Percentiles rank a stretch among this genome's conserved stretches.
Conservation (phyloP, 2,888 invertebrate genomes). For the Fragum whitleyi region DNA sequence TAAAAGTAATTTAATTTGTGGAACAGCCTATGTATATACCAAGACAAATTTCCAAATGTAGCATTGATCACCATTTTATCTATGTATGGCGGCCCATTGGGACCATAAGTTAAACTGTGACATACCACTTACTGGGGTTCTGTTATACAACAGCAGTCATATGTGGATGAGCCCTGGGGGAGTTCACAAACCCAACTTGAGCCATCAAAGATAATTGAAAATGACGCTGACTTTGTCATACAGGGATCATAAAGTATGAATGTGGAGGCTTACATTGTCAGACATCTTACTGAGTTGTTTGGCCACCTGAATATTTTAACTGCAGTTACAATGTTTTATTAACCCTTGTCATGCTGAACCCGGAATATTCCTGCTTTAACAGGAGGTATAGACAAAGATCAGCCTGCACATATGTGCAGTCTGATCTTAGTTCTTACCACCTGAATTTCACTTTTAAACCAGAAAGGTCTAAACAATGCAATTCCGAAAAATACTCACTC, state of each 20-base stretch:
- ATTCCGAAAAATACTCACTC: too few species aligned
- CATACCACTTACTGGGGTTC: conserved; percentile 23
- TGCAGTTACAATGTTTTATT: too few species aligned
- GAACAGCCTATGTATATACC: not conserved
- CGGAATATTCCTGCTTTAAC: too few species aligned
- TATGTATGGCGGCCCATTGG: conserved; percentile 4
- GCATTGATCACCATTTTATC: not conserved
- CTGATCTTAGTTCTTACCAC: too few species aligned
- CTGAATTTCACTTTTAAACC: too few species aligned
- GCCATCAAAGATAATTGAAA: conserved; percentile 36
- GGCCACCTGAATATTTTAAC: not conserved
- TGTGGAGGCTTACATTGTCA: conserved; percentile 15
- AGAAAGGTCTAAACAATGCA: too few species aligned
- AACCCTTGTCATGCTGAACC: too few species aligned
- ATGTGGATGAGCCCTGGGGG: conserved; percentile 3
- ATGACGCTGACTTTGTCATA: conserved; percentile 29
- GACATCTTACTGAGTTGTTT: not conserved
- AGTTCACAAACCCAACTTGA: conserved; percentile 15
- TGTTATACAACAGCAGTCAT: conserved; percentile 34
- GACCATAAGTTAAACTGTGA: conserved; percentile 25
- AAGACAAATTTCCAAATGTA: not conserved
- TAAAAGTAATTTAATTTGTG: too few species aligned
- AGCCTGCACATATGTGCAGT: too few species aligned
- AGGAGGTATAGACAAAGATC: too few species aligned
- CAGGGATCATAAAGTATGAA: conserved; percentile 20